Conservation (phyloP, 1,140 invertebrate species). For the Aleiodes sp. region DNA sequence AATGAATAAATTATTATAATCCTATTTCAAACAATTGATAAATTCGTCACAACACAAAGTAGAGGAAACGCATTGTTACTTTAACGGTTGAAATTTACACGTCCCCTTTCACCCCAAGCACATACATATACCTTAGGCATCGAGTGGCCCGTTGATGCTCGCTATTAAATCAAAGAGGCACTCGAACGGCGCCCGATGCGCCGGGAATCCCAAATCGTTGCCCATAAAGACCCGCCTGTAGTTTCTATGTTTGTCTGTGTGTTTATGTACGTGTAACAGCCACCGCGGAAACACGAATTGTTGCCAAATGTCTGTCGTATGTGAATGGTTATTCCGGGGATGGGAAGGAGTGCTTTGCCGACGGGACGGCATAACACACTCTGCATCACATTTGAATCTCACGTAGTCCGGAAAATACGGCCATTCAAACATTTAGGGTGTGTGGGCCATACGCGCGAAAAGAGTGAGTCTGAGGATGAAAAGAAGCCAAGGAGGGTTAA, state of each 20-base stretch:
- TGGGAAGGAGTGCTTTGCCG: too few species aligned
- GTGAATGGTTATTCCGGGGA: conserved; percentile 8
- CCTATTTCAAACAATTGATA: too few species aligned
- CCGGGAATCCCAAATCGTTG: conserved; percentile 52
- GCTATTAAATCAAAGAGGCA: conserved; percentile 61
- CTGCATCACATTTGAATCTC: background rate
- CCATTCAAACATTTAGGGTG: background rate
- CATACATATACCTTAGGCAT: background rate
- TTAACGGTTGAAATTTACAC: background rate
- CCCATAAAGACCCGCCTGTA: conserved; percentile 22
- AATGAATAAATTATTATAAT: too few species aligned
- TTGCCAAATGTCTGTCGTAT: conserved; percentile 44
- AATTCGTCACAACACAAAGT: too few species aligned
- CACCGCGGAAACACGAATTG: conserved; percentile 36
- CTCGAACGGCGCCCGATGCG: conserved; percentile 57
- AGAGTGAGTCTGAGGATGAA: background rate
- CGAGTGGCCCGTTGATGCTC: conserved; percentile 50
- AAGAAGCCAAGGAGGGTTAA: too few species aligned
- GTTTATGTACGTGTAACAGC: background rate
- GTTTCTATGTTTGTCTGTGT: conserved; percentile 6
- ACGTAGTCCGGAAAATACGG: background rate
- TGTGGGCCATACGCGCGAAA: background rate
- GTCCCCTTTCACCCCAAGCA: background rate
- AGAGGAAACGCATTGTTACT: too few species aligned
- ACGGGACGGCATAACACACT: background rate